A percentile compares a stretch with the other conserved stretches of the same genome.
Evolutionary conservation across 2,888 invertebrate species (phyloP).

Genomic region (Carabus problematicus): DNA sequence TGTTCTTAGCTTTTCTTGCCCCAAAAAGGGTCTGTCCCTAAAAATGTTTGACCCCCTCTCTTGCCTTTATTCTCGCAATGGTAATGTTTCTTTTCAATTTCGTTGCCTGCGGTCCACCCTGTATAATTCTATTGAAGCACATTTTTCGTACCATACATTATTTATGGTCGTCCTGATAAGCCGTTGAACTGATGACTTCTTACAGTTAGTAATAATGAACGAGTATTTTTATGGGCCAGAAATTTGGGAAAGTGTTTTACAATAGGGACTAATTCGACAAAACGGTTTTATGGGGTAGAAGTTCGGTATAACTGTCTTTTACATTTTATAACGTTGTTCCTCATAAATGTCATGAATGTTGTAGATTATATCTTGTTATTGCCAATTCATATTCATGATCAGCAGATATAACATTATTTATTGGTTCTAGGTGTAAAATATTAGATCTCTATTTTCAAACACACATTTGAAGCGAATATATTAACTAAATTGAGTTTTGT

Average conservation of each 20-base stretch:
- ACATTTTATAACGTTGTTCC: not conserved
- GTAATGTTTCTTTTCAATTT: slow-evolving; percentile 18
- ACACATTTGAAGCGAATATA: too few relatives aligned
- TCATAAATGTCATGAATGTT: not conserved
- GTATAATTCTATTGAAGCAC: slow-evolving; percentile 17
- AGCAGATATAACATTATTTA: too few relatives aligned
- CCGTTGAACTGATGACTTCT: not conserved
- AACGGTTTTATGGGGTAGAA: not conserved
- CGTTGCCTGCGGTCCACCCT: slow-evolving; percentile 13
- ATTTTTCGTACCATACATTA: slow-evolving; percentile 12
- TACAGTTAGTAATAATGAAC: not conserved
- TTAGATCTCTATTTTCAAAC: too few relatives aligned
- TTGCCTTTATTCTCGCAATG: not conserved
- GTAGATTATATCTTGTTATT: slow-evolving; percentile 3
- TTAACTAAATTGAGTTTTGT: too few relatives aligned
- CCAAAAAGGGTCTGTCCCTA: slow-evolving; percentile 25
- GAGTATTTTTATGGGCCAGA: not conserved
- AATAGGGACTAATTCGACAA: not conserved
- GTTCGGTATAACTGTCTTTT: not conserved
- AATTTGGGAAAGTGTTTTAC: not conserved
- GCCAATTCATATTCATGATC: too few relatives aligned
- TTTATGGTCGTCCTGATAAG: slow-evolving; percentile 14
- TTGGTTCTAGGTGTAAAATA: too few relatives aligned
- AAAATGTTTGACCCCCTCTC: slow-evolving; percentile 12
- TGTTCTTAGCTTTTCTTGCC: slow-evolving; percentile 16